Base-by-base conservation (phyloP, 2,113 vertebrate genomes). In the Bufo bufo region DNA sequence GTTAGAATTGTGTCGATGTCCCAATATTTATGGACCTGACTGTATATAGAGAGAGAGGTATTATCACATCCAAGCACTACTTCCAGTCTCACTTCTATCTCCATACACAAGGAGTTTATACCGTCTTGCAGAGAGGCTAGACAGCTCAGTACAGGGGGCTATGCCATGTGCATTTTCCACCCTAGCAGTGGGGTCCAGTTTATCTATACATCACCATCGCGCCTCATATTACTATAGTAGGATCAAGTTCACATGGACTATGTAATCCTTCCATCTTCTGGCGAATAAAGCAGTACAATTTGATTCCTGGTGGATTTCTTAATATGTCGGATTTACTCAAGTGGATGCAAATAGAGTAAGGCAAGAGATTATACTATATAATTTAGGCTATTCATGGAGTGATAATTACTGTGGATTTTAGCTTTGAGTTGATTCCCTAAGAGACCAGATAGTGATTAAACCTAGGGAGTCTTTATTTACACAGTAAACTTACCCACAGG, bases 381-480 rank as follows among this genome's bases (percentile, higher is more conserved):
- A 50, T 50, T 20, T 75, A 49, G 50, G 72, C 72, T 49, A 11
- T 50, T 75, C 45, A 11, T 49, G 47, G 47, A 50, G 72, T 75
- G 72, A 49, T 50, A 75, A 75, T 75, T 75, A 20, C 72, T 49
- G 72, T 49, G 45, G 72, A 20, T 50, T 75, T 74, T 74, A 47
- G 45, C 45, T 72, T 16, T 4, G 2, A 74, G 43, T 47, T 74
- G 71, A 74, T 74, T 74, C 47, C 47, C 72, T 49, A 3, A 14
- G 72, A 50, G 45, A 19, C 47, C 20, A 49, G 72, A 75, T 49
- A 50, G 72, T 75, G 47, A 75, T 50, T 50, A 75, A 75, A 49
- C 45, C 72, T 20, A 50, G 17, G 45, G 72, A 50, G 45, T 20
- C 47, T 75, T 75, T 45, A 20, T 75, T 75, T 50, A 50, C 50